Base-by-base conservation (phyloP, 2,888 invertebrate species). In the Punctoribates punctum region DNA sequence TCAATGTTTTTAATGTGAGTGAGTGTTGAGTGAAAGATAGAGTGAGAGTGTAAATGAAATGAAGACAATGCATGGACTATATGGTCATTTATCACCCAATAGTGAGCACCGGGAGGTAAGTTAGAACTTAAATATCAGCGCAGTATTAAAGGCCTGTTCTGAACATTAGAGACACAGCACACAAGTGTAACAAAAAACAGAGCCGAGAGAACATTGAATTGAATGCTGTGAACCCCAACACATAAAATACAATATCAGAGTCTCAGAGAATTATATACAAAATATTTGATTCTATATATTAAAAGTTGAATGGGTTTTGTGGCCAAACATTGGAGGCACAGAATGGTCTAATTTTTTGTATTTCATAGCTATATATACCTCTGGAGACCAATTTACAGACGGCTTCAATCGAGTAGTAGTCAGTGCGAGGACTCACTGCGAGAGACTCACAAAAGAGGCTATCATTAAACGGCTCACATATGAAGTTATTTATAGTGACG, bases 401-500 rank as follows among this genome's bases (percentile, higher is more conserved):
- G 42, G 73, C 51, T 27, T 4, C 42, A 48, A 34, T 73, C 48
- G 73, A 73, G 42, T 38, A 20, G 42, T 38, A 20, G 29, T n/a
- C 48, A 54, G 34, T 46, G 73, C 11, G 42, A 51, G 72, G 72
- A 72, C 3, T 11, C 48, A 48, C 48, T 20, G 73, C 20, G 72
- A 38, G 48, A 54, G 70, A 70, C 25, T 25, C 25, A 70, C 25
- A 70, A 27, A 46, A 20, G 25, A 20, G 25, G 34, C 23, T 23
- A 34, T 23, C 15, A 20, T 73, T 54, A 73, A 54, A 73, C 20
- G 51, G 29, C 65, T 67, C 38, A 38, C 15, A 20, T n/a, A 67
- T 67, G 65, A 46, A 72, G 72, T 72, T 72, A 72, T 72, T 72
- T 72, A 72, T 72, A 23, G 72, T 72, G 72, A 72, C 72, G 46